Evolutionary conservation across 2,888 invertebrate genomes (phyloP), one percentile per base, ranked within the genome.

Genomic region (Pelosia muscerda): DNA sequence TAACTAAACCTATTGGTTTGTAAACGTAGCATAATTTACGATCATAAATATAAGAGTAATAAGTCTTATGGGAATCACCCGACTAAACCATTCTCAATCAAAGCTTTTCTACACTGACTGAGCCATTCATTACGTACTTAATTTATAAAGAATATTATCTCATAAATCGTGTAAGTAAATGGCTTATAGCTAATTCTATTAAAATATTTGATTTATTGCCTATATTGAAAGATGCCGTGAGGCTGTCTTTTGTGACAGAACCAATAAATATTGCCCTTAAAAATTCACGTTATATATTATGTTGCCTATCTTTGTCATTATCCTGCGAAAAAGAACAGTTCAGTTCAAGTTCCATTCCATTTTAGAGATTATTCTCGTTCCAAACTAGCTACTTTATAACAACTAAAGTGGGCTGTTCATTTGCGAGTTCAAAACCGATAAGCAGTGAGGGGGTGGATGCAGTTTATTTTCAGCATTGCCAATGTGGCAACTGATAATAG

Each of bases 401-500:
- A 73, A 75, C 31, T 73, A 61, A 72, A 81, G 75, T 76, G 62
- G 75, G 72, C 73, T 75, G 73, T 77, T 81, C 78, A 81, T 83
- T 84, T 81, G 70, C 76, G 81, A 86, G 78, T 79, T 86, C 75
- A 75, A 76, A 81, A 83, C 72, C 80, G 85, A 87, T 88, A 86
- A 78, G 68, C 68, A 74, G 71, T 72, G 76, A 77, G 82, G 85
- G 86, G 85, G 85, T 83, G 79, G 74, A 81, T 82, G 84, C 83
- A 86, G 88, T 91, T 90, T 92, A 92, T 92, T 92, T 92, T 90
- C 88, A 92, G 89, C 84, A 74, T 78, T 86, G 83, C 85, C 86
- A 88, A 89, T 87, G 88, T 86, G 87, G 89, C 86, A 86, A 88
- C 85, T 90, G 92, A 92, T 93, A 92, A 90, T 90, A 89, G 84